phyloP scores from a whole-genome alignment of 2,797 vertebrate genomes.

The Acanthis flammea region DNA sequence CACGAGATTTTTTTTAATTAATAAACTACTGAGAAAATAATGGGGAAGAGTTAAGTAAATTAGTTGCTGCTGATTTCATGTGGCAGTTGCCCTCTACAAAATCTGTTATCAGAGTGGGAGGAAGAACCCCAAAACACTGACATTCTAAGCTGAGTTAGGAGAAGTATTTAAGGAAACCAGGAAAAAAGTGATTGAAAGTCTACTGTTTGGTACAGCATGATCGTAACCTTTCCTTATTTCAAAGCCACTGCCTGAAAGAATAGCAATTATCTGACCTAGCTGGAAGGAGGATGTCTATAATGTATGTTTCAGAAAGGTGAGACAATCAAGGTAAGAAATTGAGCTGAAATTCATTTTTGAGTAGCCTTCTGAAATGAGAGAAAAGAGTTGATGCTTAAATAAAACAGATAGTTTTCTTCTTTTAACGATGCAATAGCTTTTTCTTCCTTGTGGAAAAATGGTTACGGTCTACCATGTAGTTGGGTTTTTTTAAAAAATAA shows the following conservation, averaged over 20 bases:
- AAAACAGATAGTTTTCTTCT: background rate
- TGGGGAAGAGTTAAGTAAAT: background rate
- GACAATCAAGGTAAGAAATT: background rate
- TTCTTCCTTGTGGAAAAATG: background rate
- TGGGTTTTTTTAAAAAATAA: background rate
- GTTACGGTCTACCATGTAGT: background rate
- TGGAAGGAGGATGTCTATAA: background rate
- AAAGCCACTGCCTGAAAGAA: background rate
- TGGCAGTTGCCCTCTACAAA: background rate
- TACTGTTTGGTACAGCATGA: background rate
- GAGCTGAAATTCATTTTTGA: background rate
- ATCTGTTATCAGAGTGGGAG: background rate
- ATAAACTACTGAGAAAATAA: background rate
- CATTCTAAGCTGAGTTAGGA: background rate
- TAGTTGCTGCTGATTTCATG: background rate
- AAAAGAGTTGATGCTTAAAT: background rate
- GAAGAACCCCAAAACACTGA: background rate
- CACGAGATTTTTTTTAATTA: background rate
- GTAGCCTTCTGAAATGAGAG: background rate
- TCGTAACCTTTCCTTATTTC: background rate
- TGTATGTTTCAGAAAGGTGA: background rate
- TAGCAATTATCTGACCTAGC: background rate
- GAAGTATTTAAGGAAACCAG: background rate
- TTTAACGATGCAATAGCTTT: background rate
- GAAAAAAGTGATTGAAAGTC: background rate